Percentiles rank a stretch among this genome's conserved stretches.
Conservation (phyloP, 2,113 vertebrate genomes). For the Pyrgilauda ruficollis region DNA sequence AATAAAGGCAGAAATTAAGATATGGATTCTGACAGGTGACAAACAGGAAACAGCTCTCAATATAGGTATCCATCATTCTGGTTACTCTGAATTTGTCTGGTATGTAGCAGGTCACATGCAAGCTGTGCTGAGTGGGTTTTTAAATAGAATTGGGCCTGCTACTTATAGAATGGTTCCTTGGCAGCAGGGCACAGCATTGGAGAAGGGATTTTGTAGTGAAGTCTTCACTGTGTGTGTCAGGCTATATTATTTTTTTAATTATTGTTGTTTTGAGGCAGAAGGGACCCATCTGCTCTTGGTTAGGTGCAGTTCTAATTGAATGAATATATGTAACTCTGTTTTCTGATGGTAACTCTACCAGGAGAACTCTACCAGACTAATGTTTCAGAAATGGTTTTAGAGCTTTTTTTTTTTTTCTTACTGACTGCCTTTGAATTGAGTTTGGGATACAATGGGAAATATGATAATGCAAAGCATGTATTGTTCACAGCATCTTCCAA, state of each 20-base stretch:
- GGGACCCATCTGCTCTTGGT: not conserved
- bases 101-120: not conserved
- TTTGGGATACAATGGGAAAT: not conserved
- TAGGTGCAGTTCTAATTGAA: not conserved
- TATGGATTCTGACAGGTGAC: constrained; percentile 96
- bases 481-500: not conserved
- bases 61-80: constrained; percentile 79
- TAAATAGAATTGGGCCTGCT: not conserved
- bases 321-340: not conserved
- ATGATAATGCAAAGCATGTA: rapidly evolving
- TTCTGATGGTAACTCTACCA: not conserved
- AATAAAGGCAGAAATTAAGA: constrained; percentile 93
- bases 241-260: not conserved
- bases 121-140: not conserved
- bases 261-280: not conserved
- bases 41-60: constrained; percentile 97
- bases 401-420: not conserved
- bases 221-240: not conserved
- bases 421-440: not conserved
- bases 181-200: not conserved
- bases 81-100: not conserved
- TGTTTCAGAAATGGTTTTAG: not conserved
- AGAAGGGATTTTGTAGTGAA: not conserved
- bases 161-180: not conserved
- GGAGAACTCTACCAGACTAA: not conserved